These are phyloP conservation scores for Siniperca knerii DNA, from an alignment of 2,113 vertebrate genomes.

Conservation along the genomic window DNA sequence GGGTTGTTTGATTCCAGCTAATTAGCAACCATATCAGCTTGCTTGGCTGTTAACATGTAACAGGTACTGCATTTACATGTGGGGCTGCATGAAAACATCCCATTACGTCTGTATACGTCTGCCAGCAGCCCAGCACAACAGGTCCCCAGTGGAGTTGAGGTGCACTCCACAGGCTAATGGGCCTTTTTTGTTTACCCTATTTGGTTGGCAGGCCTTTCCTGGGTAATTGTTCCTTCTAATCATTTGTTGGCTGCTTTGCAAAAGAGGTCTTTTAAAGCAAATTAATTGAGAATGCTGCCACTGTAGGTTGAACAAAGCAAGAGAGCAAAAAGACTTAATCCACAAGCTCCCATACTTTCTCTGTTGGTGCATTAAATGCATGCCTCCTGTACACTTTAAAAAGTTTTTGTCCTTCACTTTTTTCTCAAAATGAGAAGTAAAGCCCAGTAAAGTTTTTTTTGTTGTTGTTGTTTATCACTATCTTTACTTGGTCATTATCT, in stretches of 20 bases:
- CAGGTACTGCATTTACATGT: conserved; percentile 57
- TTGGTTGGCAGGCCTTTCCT: conserved; percentile 66
- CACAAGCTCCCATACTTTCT: conserved; percentile 21
- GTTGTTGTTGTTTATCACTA: background rate
- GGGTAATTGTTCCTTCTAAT: conserved; percentile 76
- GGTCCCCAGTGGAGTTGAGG: conserved; percentile 51
- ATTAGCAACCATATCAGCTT: conserved; percentile 48
- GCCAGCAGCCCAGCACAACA: conserved; percentile 59
- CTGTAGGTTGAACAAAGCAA: conserved; percentile 38
- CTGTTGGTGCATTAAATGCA: conserved; percentile 11
- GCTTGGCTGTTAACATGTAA: conserved; percentile 48
- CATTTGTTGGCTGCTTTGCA: conserved; percentile 68
- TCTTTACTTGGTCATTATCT: conserved; percentile 27
- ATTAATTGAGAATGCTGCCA: conserved; percentile 44
- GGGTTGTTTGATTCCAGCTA: conserved; percentile 42
- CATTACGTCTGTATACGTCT: conserved; percentile 56
- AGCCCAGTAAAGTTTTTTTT: conserved; percentile 5
- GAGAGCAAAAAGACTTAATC: conserved; percentile 25
- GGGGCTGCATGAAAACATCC: conserved; percentile 66
- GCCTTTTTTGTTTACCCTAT: conserved; percentile 70
- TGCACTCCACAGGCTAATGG: conserved; percentile 71
- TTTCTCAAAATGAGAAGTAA: conserved; percentile 24
- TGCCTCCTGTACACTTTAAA: conserved; percentile 11
- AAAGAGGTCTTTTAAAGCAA: conserved; percentile 56
- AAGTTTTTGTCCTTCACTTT: background rate